Conservation (phyloP, 92 coral and sea anemone genomes). For the Porites evermanni region DNA sequence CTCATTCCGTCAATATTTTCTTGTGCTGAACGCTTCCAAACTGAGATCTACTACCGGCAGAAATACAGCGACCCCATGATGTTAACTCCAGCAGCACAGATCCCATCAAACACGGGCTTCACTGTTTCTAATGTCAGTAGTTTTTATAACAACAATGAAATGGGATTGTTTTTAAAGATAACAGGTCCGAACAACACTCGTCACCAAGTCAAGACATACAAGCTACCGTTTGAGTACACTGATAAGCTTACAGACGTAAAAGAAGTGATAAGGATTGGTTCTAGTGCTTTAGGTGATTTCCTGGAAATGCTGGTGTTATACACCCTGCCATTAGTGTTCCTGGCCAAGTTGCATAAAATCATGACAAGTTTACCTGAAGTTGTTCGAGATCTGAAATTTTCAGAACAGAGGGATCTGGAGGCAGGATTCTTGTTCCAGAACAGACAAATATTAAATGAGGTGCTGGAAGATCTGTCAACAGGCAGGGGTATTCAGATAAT, state of each 20-base stretch:
- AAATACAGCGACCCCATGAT: not conserved
- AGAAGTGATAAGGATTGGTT: conserved; percentile 45
- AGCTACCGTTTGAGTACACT: not conserved
- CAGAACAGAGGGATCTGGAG: conserved; percentile 32
- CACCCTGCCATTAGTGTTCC: conserved; percentile 69
- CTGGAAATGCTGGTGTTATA: conserved; percentile 71
- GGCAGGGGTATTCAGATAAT: conserved; percentile 68
- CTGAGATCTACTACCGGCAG: conserved; percentile 49
- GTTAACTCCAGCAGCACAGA: not conserved
- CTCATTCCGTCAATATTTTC: conserved; percentile 66
- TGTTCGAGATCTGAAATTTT: conserved; percentile 58
- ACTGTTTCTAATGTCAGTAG: not conserved
- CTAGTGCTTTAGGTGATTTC: conserved; percentile 37
- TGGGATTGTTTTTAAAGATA: not conserved
- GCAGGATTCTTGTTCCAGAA: conserved; percentile 55
- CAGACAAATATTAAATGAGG: conserved; percentile 21
- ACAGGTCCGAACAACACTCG: not conserved
- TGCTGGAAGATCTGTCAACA: conserved; percentile 25
- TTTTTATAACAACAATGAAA: not conserved
- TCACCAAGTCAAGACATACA: too few relatives aligned
- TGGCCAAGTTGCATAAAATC: conserved; percentile 70
- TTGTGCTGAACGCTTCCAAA: conserved; percentile 53
- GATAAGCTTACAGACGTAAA: conserved; percentile 9
- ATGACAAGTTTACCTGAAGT: conserved; percentile 57
- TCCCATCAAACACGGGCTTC: not conserved